Evolutionary conservation across 2,797 vertebrate genomes (phyloP), one percentile per base, ranked within the genome.

Genomic region (Chrosomus eos): DNA sequence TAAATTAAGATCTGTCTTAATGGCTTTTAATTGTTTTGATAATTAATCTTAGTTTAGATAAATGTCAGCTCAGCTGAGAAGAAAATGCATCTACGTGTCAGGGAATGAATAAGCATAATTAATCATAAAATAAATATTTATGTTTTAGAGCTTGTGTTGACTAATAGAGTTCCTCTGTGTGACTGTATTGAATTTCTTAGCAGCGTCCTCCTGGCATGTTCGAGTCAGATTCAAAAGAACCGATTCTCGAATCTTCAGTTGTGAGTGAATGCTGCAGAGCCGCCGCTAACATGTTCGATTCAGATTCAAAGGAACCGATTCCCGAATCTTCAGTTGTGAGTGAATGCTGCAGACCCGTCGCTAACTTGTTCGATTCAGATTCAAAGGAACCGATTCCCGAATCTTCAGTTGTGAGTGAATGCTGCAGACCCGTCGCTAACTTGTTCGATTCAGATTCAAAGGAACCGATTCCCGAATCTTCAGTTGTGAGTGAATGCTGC

Each of bases 391-490:
- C 88, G 89, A 93, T 88, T 80, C 62, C 23, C 88, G 89, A 93
- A 88, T 80, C 62, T 28, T 23, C 31, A 23, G 40, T 23, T 53
- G 43, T 75, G 18, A 83, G 23, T 55, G 7, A 18, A 1, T 3
- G 60, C 58, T 53, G 23, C 33, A 33, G 14, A 18, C 40, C 23
- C 31, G 40, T 36, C 7, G 18, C 33, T 53, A n/a, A n/a, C n/a
- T n/a, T 2, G 31, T 38, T 38, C 3, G 19, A 11, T 79, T 55
- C 64, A 43, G 38, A 80, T 40, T 71, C 23, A 66, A 68, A 68
- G 5, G 53, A 88, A 88, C 81, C 88, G 89, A 93, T 88, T 80
- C 62, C 23, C 88, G 89, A 93, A 88, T 80, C 62, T 28, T 23
- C 31, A 23, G 40, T 23, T 53, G 43, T 75, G 18, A 83, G 23